Evolutionary conservation across 2,113 vertebrate genomes (phyloP).

Genomic region (Microtus montanus): DNA sequence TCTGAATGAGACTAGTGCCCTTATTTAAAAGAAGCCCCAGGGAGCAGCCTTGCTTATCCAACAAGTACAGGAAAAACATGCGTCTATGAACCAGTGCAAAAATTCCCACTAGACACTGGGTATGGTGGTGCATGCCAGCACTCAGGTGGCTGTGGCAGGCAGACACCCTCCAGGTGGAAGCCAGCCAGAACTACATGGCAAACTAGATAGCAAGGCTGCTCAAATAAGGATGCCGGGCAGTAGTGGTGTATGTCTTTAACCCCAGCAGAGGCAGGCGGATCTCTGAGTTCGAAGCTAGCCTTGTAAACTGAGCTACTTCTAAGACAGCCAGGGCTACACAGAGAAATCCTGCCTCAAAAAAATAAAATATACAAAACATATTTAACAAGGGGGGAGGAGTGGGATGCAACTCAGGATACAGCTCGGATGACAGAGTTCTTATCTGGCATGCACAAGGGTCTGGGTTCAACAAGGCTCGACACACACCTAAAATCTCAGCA

Average conservation of each 20-base stretch:
- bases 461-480: no score
- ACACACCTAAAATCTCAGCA: neutral
- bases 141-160: neutral
- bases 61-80: neutral
- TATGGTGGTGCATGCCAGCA: neutral
- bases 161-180: neutral
- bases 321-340: neutral
- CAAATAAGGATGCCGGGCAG: neutral
- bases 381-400: neutral
- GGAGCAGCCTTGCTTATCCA: neutral
- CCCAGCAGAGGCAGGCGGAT: neutral
- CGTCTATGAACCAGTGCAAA: neutral
- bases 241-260: neutral
- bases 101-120: neutral
- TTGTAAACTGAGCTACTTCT: neutral
- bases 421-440: neutral
- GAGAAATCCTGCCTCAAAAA: neutral
- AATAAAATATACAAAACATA: neutral
- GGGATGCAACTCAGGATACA: neutral
- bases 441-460: neutral
- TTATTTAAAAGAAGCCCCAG: neutral
- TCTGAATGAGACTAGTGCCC: neutral
- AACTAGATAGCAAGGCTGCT: neutral
- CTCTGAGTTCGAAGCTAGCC: neutral
- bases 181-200: neutral